phyloP scores from a whole-genome alignment of 2,113 vertebrate species.

The Rhizomys pruinosus region DNA sequence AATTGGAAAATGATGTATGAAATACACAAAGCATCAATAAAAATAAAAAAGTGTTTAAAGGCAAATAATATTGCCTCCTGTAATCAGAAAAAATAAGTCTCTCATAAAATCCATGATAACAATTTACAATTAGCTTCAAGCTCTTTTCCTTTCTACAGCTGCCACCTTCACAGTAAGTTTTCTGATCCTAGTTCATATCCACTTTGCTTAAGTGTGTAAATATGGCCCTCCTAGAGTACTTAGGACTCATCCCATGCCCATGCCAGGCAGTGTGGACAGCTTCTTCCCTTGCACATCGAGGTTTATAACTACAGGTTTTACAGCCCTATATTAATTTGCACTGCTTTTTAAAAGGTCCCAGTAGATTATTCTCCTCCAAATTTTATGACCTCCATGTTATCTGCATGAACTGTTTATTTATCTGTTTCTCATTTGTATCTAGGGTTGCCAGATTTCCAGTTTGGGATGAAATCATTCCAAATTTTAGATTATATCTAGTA shows the following conservation, averaged over 20 bases:
- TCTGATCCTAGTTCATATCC: slow-evolving; percentile 4
- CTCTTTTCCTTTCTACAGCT: neutral
- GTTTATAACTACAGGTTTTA: neutral
- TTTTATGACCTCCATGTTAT: slow-evolving; percentile 15
- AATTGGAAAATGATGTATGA: no score
- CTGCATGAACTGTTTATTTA: neutral
- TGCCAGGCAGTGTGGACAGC: neutral
- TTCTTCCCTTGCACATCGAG: slow-evolving; percentile 21
- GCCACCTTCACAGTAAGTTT: slow-evolving; percentile 20
- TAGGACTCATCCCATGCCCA: neutral
- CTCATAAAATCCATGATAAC: neutral
- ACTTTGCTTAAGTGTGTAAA: slow-evolving; percentile 34
- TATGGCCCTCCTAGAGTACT: neutral
- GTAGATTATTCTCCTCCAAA: slow-evolving; percentile 22
- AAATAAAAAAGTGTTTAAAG: neutral
- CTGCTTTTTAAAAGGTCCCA: neutral
- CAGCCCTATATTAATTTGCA: neutral
- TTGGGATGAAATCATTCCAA: neutral
- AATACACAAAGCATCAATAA: no score
- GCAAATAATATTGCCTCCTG: neutral
- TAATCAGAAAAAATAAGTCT: slow-evolving; percentile 42
- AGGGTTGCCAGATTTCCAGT: slow-evolving; percentile 1
- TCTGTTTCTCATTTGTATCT: neutral
- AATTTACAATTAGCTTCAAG: slow-evolving; percentile 15
- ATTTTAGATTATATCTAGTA: slow-evolving; percentile 28